Evolutionary conservation across 1,140 invertebrate species (phyloP).

Genomic region (Reticulitermes speratus): DNA sequence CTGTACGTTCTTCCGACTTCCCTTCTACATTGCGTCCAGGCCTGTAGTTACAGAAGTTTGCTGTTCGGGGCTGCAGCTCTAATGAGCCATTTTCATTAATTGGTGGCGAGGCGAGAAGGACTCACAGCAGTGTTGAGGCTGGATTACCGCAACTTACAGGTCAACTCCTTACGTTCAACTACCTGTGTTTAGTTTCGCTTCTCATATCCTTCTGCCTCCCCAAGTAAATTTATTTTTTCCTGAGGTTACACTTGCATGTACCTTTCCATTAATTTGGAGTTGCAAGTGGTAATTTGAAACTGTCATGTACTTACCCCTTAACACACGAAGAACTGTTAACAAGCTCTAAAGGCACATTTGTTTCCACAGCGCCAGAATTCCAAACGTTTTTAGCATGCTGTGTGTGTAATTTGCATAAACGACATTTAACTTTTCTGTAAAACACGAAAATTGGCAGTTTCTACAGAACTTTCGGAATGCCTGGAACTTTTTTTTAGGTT

Average conservation of each 20-base stretch:
- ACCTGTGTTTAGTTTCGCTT: background rate
- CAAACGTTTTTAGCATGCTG: background rate
- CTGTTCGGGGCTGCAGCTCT: background rate
- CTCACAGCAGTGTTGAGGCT: background rate
- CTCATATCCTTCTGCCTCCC: background rate
- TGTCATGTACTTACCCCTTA: background rate
- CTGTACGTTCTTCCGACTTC: no score
- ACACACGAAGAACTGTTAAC: background rate
- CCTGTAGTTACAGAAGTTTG: background rate
- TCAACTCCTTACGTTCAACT: background rate
- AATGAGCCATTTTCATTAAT: constrained; percentile 4
- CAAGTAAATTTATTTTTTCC: background rate
- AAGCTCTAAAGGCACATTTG: background rate
- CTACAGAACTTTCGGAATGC: no score
- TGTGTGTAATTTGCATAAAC: no score
- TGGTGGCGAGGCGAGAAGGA: constrained; percentile 11
- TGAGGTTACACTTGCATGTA: background rate
- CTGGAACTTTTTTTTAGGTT: no score
- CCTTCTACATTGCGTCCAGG: background rate
- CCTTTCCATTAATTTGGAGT: constrained; percentile 3
- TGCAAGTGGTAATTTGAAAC: background rate
- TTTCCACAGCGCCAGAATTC: background rate
- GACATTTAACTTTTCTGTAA: no score
- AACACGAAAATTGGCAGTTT: no score
- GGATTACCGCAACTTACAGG: background rate